phyloP scores from a whole-genome alignment of 2,888 invertebrate genomes.

The Orgyia antiqua region DNA sequence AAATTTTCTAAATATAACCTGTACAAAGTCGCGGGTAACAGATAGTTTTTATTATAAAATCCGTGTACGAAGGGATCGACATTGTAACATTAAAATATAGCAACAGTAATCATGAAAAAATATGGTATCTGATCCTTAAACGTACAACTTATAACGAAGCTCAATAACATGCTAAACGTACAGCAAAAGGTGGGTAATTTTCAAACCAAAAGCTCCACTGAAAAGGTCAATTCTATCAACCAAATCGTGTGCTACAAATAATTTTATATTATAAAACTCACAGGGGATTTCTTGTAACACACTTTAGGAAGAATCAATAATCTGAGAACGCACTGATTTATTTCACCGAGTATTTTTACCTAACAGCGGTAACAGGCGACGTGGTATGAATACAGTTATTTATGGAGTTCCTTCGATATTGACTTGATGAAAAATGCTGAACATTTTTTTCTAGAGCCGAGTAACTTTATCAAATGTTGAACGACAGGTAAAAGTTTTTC shows the following conservation, averaged over 20 bases:
- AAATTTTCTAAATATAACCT: too few relatives aligned
- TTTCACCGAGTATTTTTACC: slow-evolving; percentile 35
- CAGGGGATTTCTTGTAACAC: slow-evolving; percentile 24
- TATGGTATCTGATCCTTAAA: too few relatives aligned
- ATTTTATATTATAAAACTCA: slow-evolving; percentile 23
- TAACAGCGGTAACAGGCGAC: slow-evolving; percentile 30
- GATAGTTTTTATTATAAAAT: too few relatives aligned
- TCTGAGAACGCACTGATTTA: slow-evolving; percentile 40
- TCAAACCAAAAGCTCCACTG: slow-evolving; percentile 8
- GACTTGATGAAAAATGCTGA: slow-evolving; percentile 24
- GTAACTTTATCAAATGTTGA: slow-evolving; percentile 11
- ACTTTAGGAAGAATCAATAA: slow-evolving; percentile 29
- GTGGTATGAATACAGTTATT: slow-evolving; percentile 46
- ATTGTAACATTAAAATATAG: too few relatives aligned
- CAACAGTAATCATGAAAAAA: too few relatives aligned
- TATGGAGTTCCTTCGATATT: slow-evolving; percentile 30
- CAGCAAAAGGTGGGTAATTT: too few relatives aligned
- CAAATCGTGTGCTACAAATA: slow-evolving; percentile 24
- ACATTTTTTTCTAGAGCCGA: slow-evolving; percentile 17
- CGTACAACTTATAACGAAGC: too few relatives aligned
- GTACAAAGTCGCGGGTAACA: too few relatives aligned
- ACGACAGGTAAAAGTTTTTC: slow-evolving; percentile 21
- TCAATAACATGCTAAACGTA: too few relatives aligned
- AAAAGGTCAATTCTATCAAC: slow-evolving; percentile 10
- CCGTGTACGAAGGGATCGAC: too few relatives aligned